These are phyloP conservation scores for Lamellibrachia columna DNA, from an alignment of 2,888 invertebrate species.

Conservation along the genomic window DNA sequence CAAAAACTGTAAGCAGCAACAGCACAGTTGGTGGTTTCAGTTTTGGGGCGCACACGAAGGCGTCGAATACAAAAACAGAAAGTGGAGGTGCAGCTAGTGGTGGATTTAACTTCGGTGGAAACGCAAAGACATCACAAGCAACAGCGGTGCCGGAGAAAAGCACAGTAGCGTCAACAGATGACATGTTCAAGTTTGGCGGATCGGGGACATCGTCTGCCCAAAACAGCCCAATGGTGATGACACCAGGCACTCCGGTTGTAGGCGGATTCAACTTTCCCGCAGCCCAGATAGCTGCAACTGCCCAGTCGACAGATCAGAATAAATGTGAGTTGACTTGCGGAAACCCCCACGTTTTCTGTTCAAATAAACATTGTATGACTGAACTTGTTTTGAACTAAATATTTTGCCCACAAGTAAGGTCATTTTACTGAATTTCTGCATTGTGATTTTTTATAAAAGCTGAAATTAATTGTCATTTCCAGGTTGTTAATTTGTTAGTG, in stretches of 20 bases:
- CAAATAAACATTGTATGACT: too few species aligned
- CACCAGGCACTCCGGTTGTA: background rate
- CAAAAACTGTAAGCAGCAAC: background rate
- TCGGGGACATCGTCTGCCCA: too few species aligned
- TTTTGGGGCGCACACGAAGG: background rate
- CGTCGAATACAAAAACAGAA: background rate
- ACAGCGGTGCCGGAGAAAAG: background rate
- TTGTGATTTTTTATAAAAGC: background rate
- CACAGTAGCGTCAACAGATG: background rate
- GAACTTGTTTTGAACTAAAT: too few species aligned
- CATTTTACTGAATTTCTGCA: background rate
- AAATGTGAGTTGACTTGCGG: background rate
- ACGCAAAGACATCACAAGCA: background rate
- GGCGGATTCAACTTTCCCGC: background rate
- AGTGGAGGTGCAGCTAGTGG: background rate
- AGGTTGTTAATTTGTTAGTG: background rate
- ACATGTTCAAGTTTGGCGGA: background rate
- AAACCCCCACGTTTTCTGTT: too few species aligned
- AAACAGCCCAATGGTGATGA: background rate
- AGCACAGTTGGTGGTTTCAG: conserved; percentile 26
- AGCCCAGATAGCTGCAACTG: background rate
- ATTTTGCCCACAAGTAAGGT: background rate
- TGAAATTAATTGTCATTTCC: background rate
- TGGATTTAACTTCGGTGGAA: conserved; percentile 17
- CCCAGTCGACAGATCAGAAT: background rate